Evolutionary conservation across 2,113 vertebrate species (phyloP).

Genomic region (Leiothrix lutea): DNA sequence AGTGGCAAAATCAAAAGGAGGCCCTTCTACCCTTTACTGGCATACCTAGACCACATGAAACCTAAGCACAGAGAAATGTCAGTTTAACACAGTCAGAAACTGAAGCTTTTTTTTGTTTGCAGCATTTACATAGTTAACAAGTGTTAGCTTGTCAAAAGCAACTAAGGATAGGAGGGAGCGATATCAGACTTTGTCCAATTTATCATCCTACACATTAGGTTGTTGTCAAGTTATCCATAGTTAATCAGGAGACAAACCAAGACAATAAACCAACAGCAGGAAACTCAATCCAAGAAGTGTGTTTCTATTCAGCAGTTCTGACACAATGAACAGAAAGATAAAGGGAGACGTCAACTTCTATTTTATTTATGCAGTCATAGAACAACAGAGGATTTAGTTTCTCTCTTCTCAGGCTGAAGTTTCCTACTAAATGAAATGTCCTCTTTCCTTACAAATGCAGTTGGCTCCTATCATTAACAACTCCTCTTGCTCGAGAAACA

Average conservation of each 20-base stretch:
- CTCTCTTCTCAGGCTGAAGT: conserved; percentile 53
- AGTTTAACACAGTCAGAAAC: not conserved
- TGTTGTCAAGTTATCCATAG: conserved; percentile 38
- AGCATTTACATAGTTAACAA: conserved; percentile 1
- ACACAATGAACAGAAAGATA: conserved; percentile 53
- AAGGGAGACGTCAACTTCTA: conserved; percentile 48
- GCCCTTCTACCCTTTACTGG: not conserved
- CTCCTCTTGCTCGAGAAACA: conserved; percentile 1
- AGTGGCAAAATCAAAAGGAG: not conserved
- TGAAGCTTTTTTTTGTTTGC: not conserved
- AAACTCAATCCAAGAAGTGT: conserved; percentile 48
- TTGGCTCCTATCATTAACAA: conserved; percentile 15
- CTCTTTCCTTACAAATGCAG: conserved; percentile 46
- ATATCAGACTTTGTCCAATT: not conserved
- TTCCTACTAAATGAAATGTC: conserved; percentile 41
- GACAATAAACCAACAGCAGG: conserved; percentile 57
- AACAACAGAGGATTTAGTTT: conserved; percentile 64
- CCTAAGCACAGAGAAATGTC: not conserved
- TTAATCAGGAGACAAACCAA: conserved; percentile 57
- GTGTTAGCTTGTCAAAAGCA: not conserved
- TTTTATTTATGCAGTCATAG: conserved; percentile 64
- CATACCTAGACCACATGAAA: not conserved
- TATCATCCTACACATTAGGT: conserved; percentile 42
- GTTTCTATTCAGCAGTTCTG: conserved; percentile 29
- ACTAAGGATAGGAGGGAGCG: not conserved